Percentiles rank a stretch among this genome's conserved stretches.
These are phyloP conservation scores for Ochropleura plecta DNA, from an alignment of 2,888 invertebrate genomes.

Conservation along the genomic window DNA sequence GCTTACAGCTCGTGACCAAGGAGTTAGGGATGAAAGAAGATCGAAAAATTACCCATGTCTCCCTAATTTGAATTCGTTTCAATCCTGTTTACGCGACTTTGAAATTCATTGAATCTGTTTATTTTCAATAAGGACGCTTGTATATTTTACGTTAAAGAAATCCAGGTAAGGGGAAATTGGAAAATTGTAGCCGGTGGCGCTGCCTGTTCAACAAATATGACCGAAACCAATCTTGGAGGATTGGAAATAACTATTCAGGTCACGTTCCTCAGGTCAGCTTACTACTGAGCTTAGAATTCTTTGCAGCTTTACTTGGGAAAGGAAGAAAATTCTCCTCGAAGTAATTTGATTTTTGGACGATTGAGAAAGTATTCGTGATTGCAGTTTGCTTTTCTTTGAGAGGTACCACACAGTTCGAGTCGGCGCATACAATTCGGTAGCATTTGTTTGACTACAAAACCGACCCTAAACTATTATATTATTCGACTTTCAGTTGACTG, in stretches of 20 bases:
- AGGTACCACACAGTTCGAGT: not conserved
- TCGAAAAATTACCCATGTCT: slow-evolving; percentile 16
- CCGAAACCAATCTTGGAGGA: slow-evolving; percentile 32
- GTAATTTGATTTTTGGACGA: slow-evolving; percentile 7
- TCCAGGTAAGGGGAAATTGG: slow-evolving; percentile 3
- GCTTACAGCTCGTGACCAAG: not conserved
- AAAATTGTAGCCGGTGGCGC: slow-evolving; percentile 24
- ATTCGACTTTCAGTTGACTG: not conserved
- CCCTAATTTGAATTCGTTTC: slow-evolving; percentile 35
- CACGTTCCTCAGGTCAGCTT: slow-evolving; percentile 24
- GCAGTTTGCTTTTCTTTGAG: not conserved
- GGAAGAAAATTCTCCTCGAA: slow-evolving; percentile 1
- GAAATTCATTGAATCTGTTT: slow-evolving; percentile 29
- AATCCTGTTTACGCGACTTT: slow-evolving; percentile 37
- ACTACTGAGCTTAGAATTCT: not conserved
- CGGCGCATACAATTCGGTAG: not conserved
- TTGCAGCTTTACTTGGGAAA: not conserved
- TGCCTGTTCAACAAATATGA: slow-evolving; percentile 29
- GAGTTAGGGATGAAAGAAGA: not conserved
- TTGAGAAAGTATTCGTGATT: not conserved
- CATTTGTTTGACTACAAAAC: not conserved
- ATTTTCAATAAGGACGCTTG: slow-evolving; percentile 28
- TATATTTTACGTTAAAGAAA: slow-evolving; percentile 38
- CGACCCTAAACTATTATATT: not conserved
- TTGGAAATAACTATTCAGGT: slow-evolving; percentile 36